Base-by-base conservation (phyloP, 2,113 vertebrate genomes). In the Nesogale talazaci region DNA sequence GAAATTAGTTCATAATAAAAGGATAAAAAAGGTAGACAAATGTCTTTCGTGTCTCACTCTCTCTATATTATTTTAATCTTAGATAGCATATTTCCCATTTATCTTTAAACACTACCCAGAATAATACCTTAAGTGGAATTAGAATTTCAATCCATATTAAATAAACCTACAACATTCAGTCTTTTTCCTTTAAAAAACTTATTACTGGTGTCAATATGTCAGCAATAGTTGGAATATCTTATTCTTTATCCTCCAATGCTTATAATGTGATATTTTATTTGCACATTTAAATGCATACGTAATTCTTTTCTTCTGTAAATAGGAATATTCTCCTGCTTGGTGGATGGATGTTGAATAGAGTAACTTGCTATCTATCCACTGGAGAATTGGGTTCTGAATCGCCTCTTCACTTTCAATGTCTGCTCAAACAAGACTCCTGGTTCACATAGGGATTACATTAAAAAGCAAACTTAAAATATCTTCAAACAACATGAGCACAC, bases 311-410 rank as follows among this genome's bases (percentile, higher is more conserved):
- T 15, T 91, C 81, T 86, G 56, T 84, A 70, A 52, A 61, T 61
- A 92, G 92, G 80, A 70, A 89, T 93, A 78, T 88, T 96, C 96
- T 94, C 69, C 80, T 92, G 63, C 34, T 85, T n/a, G 27, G 74
- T 86, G 29, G 70, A 96, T 82, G 8, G 59, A 92, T 95, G 92
- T 83, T 95, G 89, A 96, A 36, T 29, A 75, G 46, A 89, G 46
- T 83, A 87, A 12, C 38, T 63, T 91, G 81, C n/a, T 56, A 96
- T 72, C 42, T 78, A 27, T 88, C 94, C 70, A 93, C 67, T 78
- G 63, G 91, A 57, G 57, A n/a, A 52, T 6, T 86, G 70, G 27
- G n/a, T 20, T 3, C 77, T 94, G 74, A 75, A 77, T 94, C 25
- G 22, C 20, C 61, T 90, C 0, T 22, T 25, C 40, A 90, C 69